phyloP scores from a whole-genome alignment of 2,888 invertebrate genomes.

The Synergus laeviventris region DNA sequence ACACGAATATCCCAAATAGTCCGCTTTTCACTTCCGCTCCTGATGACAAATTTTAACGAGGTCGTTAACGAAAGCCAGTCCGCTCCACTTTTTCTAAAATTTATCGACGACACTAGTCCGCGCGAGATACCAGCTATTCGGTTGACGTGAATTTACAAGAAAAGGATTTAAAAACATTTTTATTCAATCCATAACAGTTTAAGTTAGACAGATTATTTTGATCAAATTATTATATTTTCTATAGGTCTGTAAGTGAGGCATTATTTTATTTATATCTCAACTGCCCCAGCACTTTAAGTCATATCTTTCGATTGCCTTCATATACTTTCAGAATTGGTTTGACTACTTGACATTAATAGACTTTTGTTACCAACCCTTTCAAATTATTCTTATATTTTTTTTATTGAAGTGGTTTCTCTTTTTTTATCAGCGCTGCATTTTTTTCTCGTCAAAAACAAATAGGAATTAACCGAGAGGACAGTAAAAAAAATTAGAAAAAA shows the following conservation, averaged over 20 bases:
- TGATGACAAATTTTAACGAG: constrained; percentile 57
- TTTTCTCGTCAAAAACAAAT: too few species aligned
- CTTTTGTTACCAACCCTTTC: too few species aligned
- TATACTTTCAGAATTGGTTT: too few species aligned
- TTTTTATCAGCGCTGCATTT: too few species aligned
- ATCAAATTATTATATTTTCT: not conserved
- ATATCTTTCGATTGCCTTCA: too few species aligned
- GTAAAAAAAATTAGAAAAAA: too few species aligned
- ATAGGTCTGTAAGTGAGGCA: not conserved
- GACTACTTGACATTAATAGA: too few species aligned
- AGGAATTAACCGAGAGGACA: too few species aligned
- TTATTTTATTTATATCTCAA: too few species aligned
- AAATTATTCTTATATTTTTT: too few species aligned
- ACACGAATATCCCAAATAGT: constrained; percentile 54
- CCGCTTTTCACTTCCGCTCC: constrained; percentile 53
- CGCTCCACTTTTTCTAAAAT: constrained; percentile 52
- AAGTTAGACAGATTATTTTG: not conserved
- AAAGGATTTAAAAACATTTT: not conserved
- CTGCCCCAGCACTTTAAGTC: too few species aligned
- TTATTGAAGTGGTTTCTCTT: too few species aligned
- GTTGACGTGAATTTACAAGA: constrained; percentile 40
- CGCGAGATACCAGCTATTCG: constrained; percentile 47
- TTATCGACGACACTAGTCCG: constrained; percentile 51
- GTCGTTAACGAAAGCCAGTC: constrained; percentile 55
- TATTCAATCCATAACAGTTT: not conserved